Percentiles rank a stretch among this genome's conserved stretches.
phyloP scores from a whole-genome alignment of 2,888 invertebrate genomes.

The Oxyscelio sp. region DNA sequence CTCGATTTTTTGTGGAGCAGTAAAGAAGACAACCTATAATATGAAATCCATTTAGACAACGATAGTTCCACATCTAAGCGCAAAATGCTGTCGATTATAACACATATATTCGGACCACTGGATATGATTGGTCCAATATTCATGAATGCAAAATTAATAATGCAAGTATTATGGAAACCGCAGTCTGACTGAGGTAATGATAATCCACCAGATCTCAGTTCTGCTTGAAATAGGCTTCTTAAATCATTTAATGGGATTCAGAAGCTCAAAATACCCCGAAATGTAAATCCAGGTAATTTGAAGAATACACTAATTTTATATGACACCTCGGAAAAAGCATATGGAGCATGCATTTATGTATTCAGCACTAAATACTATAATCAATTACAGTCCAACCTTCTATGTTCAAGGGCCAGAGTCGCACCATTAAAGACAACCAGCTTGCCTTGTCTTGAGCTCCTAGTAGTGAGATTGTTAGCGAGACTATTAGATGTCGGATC shows the following conservation, averaged over 20 bases:
- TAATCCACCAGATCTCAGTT: not conserved
- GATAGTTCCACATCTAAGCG: not conserved
- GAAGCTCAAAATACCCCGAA: not conserved
- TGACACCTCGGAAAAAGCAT: not conserved
- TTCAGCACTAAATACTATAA: not conserved
- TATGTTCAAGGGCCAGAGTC: slow-evolving; percentile 68
- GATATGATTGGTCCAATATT: not conserved
- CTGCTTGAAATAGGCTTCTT: not conserved
- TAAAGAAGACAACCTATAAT: no score
- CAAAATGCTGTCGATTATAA: not conserved
- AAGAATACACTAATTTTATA: not conserved
- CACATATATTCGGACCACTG: not conserved
- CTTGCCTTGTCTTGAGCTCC: slow-evolving; percentile 33
- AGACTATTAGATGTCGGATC: not conserved
- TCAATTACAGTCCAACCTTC: slow-evolving; percentile 11
- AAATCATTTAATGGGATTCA: not conserved
- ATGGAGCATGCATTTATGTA: not conserved
- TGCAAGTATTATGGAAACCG: not conserved
- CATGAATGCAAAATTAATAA: not conserved
- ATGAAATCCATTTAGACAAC: no score
- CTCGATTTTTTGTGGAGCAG: no score
- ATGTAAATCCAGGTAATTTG: not conserved
- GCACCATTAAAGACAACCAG: slow-evolving; percentile 6
- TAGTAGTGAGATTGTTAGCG: slow-evolving; percentile 18
- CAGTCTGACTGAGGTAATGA: not conserved